Evolutionary conservation across 2,797 vertebrate genomes (phyloP).

Genomic region (Tragopan temminckii): DNA sequence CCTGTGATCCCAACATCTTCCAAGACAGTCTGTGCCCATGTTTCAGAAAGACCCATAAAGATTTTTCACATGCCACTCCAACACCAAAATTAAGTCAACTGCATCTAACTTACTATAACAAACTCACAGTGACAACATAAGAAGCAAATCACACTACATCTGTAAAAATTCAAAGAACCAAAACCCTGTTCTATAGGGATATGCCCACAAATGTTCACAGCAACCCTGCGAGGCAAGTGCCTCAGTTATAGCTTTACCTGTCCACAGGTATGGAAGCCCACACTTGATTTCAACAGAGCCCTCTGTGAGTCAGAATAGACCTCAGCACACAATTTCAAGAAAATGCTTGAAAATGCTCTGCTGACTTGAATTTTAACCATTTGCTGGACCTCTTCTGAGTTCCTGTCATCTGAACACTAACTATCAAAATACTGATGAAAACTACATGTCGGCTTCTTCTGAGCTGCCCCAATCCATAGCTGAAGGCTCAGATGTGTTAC

Average conservation of each 20-base stretch:
- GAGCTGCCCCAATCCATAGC: too few relatives aligned
- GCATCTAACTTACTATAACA: not conserved
- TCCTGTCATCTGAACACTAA: not conserved
- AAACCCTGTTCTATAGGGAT: not conserved
- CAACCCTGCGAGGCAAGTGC: not conserved
- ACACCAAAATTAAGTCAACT: slow-evolving; percentile 19
- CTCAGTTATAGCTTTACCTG: not conserved
- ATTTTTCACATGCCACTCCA: not conserved
- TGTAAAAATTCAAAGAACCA: slow-evolving; percentile 1
- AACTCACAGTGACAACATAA: not conserved
- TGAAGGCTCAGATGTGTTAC: not conserved
- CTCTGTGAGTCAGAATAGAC: not conserved
- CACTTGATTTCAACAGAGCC: not conserved
- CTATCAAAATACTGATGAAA: not conserved
- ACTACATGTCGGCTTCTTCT: not conserved
- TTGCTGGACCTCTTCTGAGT: not conserved
- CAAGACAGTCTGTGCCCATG: not conserved
- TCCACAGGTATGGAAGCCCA: not conserved
- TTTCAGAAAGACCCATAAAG: not conserved
- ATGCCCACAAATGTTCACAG: not conserved
- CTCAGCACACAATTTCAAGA: not conserved
- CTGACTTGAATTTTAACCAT: not conserved
- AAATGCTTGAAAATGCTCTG: not conserved
- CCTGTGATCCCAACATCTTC: not conserved
- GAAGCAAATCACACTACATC: not conserved